Conservation (phyloP, 2,797 vertebrate genomes). For the Cossypha heuglini region DNA sequence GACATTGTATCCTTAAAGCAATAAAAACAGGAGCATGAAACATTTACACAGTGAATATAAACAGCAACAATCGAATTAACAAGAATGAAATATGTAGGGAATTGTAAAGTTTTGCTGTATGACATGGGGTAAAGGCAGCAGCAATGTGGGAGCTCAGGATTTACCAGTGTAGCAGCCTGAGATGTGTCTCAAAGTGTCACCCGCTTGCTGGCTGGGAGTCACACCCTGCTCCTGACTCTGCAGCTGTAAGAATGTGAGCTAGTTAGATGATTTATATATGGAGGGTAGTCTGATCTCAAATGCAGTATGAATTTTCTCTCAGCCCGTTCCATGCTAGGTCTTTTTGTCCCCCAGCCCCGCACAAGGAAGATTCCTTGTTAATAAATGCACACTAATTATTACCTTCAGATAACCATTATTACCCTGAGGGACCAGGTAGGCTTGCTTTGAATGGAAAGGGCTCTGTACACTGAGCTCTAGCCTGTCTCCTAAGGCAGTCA, state of each 20-base stretch:
- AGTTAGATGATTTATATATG: neutral
- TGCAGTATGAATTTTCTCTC: neutral
- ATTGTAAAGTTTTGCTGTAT: neutral
- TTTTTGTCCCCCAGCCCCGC: neutral
- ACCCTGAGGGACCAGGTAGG: too few relatives aligned
- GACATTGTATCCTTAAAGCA: accelerated
- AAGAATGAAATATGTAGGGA: neutral
- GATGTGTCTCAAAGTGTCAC: neutral
- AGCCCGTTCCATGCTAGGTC: accelerated
- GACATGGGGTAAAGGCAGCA: neutral
- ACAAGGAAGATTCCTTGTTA: neutral
- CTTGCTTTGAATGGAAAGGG: neutral
- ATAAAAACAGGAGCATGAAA: neutral
- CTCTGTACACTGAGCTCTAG: neutral
- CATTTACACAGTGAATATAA: neutral
- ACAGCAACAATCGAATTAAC: neutral
- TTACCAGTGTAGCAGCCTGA: neutral
- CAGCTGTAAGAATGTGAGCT: neutral
- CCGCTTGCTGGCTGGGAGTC: neutral
- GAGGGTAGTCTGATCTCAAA: neutral
- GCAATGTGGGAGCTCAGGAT: neutral
- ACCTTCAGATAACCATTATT: neutral
- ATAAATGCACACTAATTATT: too few relatives aligned
- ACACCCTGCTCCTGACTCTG: neutral
- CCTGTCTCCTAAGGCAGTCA: neutral